These are phyloP conservation scores for Trachurus trachurus DNA, from an alignment of 2,797 vertebrate genomes.

Conservation along the genomic window DNA sequence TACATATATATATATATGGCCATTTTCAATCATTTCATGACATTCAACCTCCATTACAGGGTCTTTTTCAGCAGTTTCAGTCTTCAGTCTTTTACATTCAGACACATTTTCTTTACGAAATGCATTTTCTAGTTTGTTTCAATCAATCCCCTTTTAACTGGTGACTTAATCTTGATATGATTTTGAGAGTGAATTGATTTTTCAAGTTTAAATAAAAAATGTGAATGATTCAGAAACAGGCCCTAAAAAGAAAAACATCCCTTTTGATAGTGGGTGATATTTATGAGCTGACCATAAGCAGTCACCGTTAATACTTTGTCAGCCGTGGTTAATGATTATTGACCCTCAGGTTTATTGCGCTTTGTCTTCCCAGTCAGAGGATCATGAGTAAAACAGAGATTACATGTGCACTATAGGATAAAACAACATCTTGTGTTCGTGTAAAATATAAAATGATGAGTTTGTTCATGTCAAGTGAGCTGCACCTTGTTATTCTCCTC, in stretches of 20 bases:
- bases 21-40: too few species aligned
- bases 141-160: too few species aligned
- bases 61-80: too few species aligned
- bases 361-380: conserved; percentile 16
- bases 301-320: conserved; percentile 20
- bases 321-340: conserved; percentile 37
- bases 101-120: too few species aligned
- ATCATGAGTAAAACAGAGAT: neutral
- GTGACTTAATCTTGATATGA: too few species aligned
- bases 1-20: too few species aligned
- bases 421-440: neutral
- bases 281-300: neutral
- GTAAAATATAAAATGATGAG: neutral
- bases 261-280: neutral
- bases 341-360: neutral
- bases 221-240: neutral
- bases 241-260: neutral
- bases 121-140: too few species aligned
- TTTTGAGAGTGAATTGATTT: too few species aligned
- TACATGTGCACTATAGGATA: neutral
- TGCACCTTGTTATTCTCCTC: conserved; percentile 58
- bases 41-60: too few species aligned
- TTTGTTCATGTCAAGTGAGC: neutral
- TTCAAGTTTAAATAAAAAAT: too few species aligned
- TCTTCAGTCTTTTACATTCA: too few species aligned